These are phyloP conservation scores for Itoplectis maculator DNA, from an alignment of 2,888 invertebrate genomes.

Conservation along the genomic window DNA sequence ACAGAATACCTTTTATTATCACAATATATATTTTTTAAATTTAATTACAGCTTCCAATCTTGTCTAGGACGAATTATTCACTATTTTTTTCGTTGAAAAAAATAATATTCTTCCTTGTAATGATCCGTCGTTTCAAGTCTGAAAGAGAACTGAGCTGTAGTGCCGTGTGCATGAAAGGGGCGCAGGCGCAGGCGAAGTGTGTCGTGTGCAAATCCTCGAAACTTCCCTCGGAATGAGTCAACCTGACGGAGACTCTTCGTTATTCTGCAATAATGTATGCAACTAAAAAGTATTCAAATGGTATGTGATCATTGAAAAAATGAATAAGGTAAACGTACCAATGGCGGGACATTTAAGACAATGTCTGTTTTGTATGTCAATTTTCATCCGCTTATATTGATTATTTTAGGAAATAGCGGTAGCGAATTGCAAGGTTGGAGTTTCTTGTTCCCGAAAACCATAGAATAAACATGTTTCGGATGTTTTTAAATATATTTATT, in stretches of 20 bases:
- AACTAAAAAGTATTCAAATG: too few species aligned
- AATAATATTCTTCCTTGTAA: neutral
- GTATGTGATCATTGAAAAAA: too few species aligned
- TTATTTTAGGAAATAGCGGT: too few species aligned
- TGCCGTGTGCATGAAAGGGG: constrained; percentile 69
- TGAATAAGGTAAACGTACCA: too few species aligned
- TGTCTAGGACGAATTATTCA: neutral
- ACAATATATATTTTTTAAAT: neutral
- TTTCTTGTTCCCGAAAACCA: too few species aligned
- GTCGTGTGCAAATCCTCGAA: constrained; percentile 60
- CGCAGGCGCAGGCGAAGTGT: constrained; percentile 69
- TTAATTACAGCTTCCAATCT: neutral
- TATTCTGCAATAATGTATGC: too few species aligned
- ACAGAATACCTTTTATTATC: constrained; percentile 1
- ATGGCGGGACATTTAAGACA: too few species aligned
- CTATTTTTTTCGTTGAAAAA: neutral
- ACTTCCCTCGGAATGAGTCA: constrained; percentile 3
- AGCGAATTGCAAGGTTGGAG: too few species aligned
- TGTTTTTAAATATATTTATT: too few species aligned
- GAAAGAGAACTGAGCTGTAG: constrained; percentile 44
- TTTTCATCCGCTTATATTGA: too few species aligned
- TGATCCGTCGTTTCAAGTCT: neutral
- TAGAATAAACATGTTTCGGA: too few species aligned
- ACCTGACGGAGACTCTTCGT: neutral
- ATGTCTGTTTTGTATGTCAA: too few species aligned